Evolutionary conservation across 2,797 vertebrate species (phyloP), one percentile per base, ranked within the genome.

Genomic region (Phoeniculus purpureus): DNA sequence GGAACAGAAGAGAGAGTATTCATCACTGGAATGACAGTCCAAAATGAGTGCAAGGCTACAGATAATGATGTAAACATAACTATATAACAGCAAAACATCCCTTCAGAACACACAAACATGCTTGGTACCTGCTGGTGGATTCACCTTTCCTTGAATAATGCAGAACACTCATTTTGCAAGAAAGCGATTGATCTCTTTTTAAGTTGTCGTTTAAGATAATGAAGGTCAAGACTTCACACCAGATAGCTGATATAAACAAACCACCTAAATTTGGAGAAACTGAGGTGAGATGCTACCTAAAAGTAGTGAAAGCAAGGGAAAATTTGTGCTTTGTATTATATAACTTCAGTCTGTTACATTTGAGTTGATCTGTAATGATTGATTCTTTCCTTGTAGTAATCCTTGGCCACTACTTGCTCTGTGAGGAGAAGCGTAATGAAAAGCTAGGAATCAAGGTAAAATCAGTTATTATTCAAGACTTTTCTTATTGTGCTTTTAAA

Each of bases 401-500:
- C 75, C 81, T 66, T 82, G 62, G 59, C 68, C 34, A 75, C 25
- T 4, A 8, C 40, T 70, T 67, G 12, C 22, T 67, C 60, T 67
- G 50, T 87, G n/a, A 68, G 31, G 31, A 4, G 23, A 55, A 82
- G 15, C 34, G 32, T 61, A 90, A 56, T 3, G 80, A 52, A 73
- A 51, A 67, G 15, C 9, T 82, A 12, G 6, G 15, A 83, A 75
- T 58, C 15, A 34, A 86, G 34, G 48, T 79, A 83, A 87, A 76
- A 79, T 23, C 9, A 3, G 3, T 61, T 61, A 47, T 87, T 83
- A 85, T 60, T 70, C 81, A 83, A 67, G 62, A 18, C 15, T 89
- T 87, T 84, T 16, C 60, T 62, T 70, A 81, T 55, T 74, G 68
- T 64, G 40, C 40, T 81, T 34, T 71, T 89, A 85, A 93, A 95